These are phyloP conservation scores for Panagrolaimus sp. DNA, from an alignment of 1,140 invertebrate genomes.

Conservation along the genomic window DNA sequence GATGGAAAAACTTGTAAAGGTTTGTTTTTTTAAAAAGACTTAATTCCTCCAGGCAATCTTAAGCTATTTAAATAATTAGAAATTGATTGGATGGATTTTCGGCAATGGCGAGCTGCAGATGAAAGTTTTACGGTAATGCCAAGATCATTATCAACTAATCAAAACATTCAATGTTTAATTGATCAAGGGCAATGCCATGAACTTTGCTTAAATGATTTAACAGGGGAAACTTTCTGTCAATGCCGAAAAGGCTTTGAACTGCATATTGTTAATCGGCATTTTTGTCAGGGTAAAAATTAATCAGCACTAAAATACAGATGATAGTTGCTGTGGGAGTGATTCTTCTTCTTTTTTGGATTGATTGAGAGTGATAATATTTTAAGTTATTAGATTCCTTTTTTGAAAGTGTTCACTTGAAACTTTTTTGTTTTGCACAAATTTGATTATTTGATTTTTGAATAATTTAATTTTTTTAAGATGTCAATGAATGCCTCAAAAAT, in stretches of 20 bases:
- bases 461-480: conserved; percentile 53
- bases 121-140: not conserved
- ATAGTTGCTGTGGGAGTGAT: too few species aligned
- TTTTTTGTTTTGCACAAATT: conserved; percentile 12
- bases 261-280: conserved; percentile 41
- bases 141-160: not conserved
- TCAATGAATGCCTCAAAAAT: conserved; percentile 61
- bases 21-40: conserved; percentile 14
- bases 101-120: conserved; percentile 2
- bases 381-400: not conserved
- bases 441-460: not conserved
- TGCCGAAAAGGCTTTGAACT: conserved; percentile 34
- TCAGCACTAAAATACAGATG: not conserved
- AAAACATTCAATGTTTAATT: conserved; percentile 17
- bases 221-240: conserved; percentile 29
- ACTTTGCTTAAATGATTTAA: conserved; percentile 30
- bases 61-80: not conserved
- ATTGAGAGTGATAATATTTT: too few species aligned
- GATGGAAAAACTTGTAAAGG: conserved; percentile 65
- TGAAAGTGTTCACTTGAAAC: not conserved
- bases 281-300: conserved; percentile 59
- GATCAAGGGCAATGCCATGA: conserved; percentile 34
- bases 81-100: not conserved
- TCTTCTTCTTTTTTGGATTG: too few species aligned
- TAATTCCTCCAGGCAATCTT: too few species aligned